Evolutionary conservation across 2,888 invertebrate species (phyloP).

Genomic region (Tanypteryx hageni): DNA sequence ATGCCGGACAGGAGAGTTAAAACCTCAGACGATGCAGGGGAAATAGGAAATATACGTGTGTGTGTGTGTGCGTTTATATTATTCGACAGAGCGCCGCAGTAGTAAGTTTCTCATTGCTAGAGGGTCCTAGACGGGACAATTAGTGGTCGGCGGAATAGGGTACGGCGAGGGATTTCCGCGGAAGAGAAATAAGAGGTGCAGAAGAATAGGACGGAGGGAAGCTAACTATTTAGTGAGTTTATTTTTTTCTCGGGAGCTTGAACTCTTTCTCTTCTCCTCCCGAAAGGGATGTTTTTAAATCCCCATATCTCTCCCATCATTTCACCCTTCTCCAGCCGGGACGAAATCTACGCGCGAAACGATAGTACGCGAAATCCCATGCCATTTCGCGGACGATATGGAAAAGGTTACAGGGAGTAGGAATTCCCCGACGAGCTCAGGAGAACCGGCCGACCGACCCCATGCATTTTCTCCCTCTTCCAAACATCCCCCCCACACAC

Average conservation of each 20-base stretch:
- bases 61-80: conserved; percentile 13
- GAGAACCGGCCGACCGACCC: too few relatives aligned
- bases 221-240: neutral
- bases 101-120: neutral
- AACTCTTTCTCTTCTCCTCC: neutral
- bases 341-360: neutral
- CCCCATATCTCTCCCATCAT: neutral
- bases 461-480: too few relatives aligned
- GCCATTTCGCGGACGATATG: neutral
- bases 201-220: neutral
- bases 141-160: neutral
- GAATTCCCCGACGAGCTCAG: too few relatives aligned
- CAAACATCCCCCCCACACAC: neutral
- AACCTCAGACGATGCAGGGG: neutral
- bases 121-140: neutral
- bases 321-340: neutral
- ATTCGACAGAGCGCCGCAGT: neutral
- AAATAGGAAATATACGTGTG: neutral
- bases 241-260: neutral
- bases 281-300: neutral
- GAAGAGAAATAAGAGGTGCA: neutral
- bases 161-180: neutral
- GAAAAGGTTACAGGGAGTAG: neutral
- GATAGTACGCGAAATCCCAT: neutral
- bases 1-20: conserved; percentile 30